These are phyloP conservation scores for Myoxocephalus aenaeus DNA, from an alignment of 2,797 vertebrate genomes.

Conservation along the genomic window DNA sequence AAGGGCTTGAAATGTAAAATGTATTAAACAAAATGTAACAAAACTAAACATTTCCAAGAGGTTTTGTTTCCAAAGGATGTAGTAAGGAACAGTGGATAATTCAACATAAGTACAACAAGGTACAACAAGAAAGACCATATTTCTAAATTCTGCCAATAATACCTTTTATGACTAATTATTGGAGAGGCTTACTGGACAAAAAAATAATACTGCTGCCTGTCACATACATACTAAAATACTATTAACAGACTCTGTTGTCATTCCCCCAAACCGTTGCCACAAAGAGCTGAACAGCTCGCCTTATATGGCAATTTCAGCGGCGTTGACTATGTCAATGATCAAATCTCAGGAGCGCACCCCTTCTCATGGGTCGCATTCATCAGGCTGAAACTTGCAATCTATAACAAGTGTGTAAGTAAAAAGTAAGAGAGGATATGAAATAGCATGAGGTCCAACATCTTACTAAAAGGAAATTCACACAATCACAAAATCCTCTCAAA, in stretches of 20 bases:
- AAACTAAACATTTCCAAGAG: conserved; percentile 16
- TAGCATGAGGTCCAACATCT: not conserved
- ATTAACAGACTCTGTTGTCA: not conserved
- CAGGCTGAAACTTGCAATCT: not conserved
- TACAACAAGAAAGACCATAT: not conserved
- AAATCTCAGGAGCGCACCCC: not conserved
- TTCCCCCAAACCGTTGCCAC: not conserved
- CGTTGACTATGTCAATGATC: not conserved
- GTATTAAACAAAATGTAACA: conserved; percentile 2
- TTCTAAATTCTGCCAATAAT: not conserved
- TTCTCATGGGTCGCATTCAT: not conserved
- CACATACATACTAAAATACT: not conserved
- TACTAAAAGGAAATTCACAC: not conserved
- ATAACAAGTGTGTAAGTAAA: not conserved
- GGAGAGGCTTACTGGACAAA: not conserved
- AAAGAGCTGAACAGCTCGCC: not conserved
- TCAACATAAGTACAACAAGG: conserved; percentile 4
- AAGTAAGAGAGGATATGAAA: not conserved
- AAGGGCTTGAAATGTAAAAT: not conserved
- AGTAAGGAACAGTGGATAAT: not conserved
- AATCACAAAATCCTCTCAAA: not conserved
- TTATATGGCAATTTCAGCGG: not conserved
- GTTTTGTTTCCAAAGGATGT: conserved; percentile 1
- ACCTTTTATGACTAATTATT: not conserved
- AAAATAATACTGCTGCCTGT: conserved; percentile 4